phyloP scores from a whole-genome alignment of 2,888 invertebrate species.

The Watsonalla binaria region DNA sequence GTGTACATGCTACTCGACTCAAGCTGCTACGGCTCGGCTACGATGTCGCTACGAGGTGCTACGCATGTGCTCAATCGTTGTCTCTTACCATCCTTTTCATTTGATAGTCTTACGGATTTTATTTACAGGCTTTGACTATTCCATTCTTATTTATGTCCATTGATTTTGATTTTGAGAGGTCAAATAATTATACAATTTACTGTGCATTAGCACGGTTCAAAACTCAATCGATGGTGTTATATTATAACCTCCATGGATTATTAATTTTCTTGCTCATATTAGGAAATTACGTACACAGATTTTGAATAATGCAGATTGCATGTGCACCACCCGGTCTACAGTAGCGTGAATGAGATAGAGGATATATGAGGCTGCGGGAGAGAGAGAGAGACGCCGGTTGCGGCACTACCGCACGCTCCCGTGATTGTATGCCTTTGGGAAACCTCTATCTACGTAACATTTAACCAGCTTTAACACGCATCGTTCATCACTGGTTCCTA shows the following conservation, averaged over 20 bases:
- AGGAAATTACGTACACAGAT: conserved; percentile 37
- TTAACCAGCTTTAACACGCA: conserved; percentile 17
- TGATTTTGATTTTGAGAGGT: no score
- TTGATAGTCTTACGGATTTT: background rate
- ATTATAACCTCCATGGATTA: conserved; percentile 5
- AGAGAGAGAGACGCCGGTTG: conserved; percentile 59
- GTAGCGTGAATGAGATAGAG: conserved; percentile 48
- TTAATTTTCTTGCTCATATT: conserved; percentile 18
- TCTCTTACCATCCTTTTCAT: background rate
- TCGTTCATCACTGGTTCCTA: conserved; percentile 8
- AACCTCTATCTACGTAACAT: conserved; percentile 10
- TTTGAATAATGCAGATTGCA: conserved; percentile 57
- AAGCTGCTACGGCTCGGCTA: conserved; percentile 24
- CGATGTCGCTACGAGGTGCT: conserved; percentile 26
- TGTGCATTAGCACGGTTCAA: background rate
- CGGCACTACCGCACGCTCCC: conserved; percentile 37
- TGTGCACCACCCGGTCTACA: conserved; percentile 48
- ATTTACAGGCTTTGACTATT: background rate
- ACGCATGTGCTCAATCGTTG: conserved; percentile 33
- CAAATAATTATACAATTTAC: background rate
- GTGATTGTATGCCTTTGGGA: conserved; percentile 10
- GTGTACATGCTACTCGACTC: no score
- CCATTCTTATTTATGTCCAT: no score
- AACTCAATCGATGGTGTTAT: background rate
- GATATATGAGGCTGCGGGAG: conserved; percentile 28